phyloP scores from a whole-genome alignment of 2,113 vertebrate species.

The Ramphastos sulfuratus region DNA sequence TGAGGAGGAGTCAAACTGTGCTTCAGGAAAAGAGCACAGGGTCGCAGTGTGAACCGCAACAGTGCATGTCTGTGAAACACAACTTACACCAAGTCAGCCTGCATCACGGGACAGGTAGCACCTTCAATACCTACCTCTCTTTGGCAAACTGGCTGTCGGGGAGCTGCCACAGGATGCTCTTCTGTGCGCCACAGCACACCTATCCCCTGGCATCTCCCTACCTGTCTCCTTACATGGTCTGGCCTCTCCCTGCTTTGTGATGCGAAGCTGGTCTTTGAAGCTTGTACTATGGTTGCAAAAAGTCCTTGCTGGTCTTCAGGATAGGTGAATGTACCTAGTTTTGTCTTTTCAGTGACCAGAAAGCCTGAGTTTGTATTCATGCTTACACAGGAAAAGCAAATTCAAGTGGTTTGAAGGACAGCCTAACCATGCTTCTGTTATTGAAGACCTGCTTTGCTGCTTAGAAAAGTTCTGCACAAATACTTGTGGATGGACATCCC shows the following conservation, averaged over 20 bases:
- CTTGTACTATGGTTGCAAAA: too few species aligned
- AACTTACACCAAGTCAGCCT: neutral
- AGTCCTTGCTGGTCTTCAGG: neutral
- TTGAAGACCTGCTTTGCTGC: neutral
- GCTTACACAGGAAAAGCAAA: neutral
- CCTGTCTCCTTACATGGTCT: rapidly evolving
- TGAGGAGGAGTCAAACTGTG: neutral
- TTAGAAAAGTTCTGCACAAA: neutral
- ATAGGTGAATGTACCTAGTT: neutral
- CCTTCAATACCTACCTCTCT: rapidly evolving
- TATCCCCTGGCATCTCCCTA: neutral
- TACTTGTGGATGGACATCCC: neutral
- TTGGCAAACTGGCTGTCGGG: too few species aligned
- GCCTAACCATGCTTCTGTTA: neutral
- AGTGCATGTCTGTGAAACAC: rapidly evolving
- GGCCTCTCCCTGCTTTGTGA: neutral
- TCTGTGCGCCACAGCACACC: rapidly evolving
- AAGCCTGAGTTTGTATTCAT: neutral
- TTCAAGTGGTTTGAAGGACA: neutral
- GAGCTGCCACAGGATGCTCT: rapidly evolving
- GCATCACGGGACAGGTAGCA: rapidly evolving
- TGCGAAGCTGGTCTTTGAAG: neutral
- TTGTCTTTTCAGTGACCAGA: neutral
- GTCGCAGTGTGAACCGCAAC: neutral
- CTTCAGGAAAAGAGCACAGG: rapidly evolving